Percentiles rank a stretch among this genome's conserved stretches.
Conservation (phyloP, 2,797 vertebrate species). For the Anniella stebbinsi region DNA sequence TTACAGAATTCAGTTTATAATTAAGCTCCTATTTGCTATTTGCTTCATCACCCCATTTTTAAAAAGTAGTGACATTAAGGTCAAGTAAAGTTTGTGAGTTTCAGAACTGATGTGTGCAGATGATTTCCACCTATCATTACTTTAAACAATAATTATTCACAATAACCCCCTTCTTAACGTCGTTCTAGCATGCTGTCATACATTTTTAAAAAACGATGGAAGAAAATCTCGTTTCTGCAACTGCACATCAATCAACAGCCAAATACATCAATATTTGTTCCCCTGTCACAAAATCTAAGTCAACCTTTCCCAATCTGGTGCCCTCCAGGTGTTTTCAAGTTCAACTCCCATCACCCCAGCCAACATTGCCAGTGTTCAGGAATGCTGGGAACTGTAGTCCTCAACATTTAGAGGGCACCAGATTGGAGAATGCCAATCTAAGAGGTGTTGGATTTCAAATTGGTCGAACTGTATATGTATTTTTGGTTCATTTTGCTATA, state of each 20-base stretch:
- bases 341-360: too few relatives aligned
- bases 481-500: slow-evolving; percentile 32
- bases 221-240: not conserved
- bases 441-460: slow-evolving; percentile 23
- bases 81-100: not conserved
- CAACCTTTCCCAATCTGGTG: too few relatives aligned
- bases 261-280: not conserved
- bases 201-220: not conserved
- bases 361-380: too few relatives aligned
- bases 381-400: too few relatives aligned
- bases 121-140: not conserved
- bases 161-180: not conserved
- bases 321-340: not conserved
- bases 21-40: not conserved
- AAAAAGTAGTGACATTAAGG: not conserved
- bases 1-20: not conserved
- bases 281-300: not conserved
- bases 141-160: not conserved
- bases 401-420: too few relatives aligned
- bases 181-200: not conserved
- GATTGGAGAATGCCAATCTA: not conserved
- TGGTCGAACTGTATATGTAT: slow-evolving; percentile 38
- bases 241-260: not conserved
- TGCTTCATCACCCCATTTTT: not conserved
- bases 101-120: not conserved